Evolutionary conservation across 2,888 invertebrate genomes (phyloP).

Genomic region (Apamea sordens): DNA sequence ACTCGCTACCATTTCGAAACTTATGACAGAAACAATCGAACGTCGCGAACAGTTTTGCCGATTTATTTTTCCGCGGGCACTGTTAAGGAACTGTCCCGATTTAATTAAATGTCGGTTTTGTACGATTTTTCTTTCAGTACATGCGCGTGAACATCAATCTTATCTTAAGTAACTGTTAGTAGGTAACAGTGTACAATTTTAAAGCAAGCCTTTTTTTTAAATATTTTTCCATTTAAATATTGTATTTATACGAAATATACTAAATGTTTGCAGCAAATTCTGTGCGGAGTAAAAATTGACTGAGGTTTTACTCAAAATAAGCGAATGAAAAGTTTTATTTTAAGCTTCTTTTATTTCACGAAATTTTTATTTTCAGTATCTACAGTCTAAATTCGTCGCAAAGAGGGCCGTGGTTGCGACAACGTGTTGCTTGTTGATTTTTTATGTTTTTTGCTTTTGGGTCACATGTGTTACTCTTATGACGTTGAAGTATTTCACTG

Average conservation of each 20-base stretch:
- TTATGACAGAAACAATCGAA: constrained; percentile 67
- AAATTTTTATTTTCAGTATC: constrained; percentile 32
- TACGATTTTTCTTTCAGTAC: constrained; percentile 1
- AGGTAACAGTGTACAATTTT: neutral
- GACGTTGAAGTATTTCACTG: constrained; percentile 38
- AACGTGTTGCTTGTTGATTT: constrained; percentile 46
- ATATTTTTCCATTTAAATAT: constrained; percentile 2
- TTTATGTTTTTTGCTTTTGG: constrained; percentile 37
- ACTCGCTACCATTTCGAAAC: constrained; percentile 57
- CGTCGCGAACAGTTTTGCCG: constrained; percentile 52
- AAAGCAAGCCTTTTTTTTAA: neutral
- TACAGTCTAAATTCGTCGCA: constrained; percentile 18
- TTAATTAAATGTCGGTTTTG: constrained; percentile 34
- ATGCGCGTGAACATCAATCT: neutral
- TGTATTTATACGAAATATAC: neutral
- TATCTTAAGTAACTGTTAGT: neutral
- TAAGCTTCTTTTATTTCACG: constrained; percentile 20
- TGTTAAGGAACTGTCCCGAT: constrained; percentile 34
- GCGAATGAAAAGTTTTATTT: constrained; percentile 39
- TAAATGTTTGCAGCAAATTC: constrained; percentile 4
- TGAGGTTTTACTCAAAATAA: constrained; percentile 10
- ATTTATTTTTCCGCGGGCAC: constrained; percentile 51
- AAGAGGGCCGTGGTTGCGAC: constrained; percentile 27
- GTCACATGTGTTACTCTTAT: constrained; percentile 37
- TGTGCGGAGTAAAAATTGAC: constrained; percentile 7